phyloP scores from a whole-genome alignment of 1,140 invertebrate species.

The Ceratosolen fusciceps region DNA sequence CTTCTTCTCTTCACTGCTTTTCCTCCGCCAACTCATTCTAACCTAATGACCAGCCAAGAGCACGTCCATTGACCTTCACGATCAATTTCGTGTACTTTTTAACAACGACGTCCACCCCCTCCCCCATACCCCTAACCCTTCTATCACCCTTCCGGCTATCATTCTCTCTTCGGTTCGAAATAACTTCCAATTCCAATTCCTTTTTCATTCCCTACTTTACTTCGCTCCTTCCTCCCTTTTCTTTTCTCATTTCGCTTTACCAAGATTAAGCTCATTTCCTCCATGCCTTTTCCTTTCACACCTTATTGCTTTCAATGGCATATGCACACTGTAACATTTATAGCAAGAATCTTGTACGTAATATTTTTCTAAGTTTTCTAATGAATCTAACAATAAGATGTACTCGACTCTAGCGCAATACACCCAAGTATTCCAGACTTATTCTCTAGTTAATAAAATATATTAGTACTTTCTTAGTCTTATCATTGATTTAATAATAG shows the following conservation, averaged over 20 bases:
- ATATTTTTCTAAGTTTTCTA: not conserved
- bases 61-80: conserved; percentile 52
- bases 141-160: not conserved
- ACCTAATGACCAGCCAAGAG: conserved; percentile 17
- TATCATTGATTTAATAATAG: too few species aligned
- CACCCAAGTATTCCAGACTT: too few species aligned
- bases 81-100: conserved; percentile 53
- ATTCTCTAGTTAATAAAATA: too few species aligned
- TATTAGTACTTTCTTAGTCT: too few species aligned
- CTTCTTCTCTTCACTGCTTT: not conserved
- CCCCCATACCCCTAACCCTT: not conserved
- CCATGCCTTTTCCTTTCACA: not conserved
- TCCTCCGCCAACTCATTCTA: conserved; percentile 42
- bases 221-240: not conserved
- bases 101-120: conserved; percentile 5
- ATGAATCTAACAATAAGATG: not conserved
- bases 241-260: conserved; percentile 16
- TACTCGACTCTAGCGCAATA: too few species aligned
- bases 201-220: not conserved
- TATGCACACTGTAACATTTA: not conserved
- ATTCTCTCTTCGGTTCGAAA: conserved; percentile 1
- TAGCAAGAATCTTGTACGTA: not conserved
- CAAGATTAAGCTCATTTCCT: not conserved
- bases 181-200: not conserved
- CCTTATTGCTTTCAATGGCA: not conserved